phyloP scores from a whole-genome alignment of 2,113 vertebrate species.

The Spermophilus dauricus region DNA sequence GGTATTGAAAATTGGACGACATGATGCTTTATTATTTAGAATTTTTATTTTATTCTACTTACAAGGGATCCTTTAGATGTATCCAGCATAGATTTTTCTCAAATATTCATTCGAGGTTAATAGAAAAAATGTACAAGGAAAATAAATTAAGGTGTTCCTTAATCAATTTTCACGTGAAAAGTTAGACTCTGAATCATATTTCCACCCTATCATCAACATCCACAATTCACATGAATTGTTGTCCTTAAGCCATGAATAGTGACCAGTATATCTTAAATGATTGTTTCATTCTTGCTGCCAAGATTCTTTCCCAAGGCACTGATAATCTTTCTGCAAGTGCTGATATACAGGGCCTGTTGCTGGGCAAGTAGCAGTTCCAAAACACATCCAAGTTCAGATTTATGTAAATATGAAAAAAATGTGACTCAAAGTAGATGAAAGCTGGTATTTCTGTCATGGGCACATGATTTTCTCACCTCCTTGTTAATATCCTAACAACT shows the following conservation, averaged over 20 bases:
- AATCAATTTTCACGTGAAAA: not conserved
- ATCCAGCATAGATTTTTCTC: not conserved
- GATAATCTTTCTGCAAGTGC: not conserved
- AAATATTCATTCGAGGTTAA: not conserved
- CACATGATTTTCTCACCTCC: not conserved
- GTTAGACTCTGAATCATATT: not conserved
- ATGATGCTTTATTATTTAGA: not conserved
- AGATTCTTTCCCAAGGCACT: not conserved
- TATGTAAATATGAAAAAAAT: conserved; percentile 14
- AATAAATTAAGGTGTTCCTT: not conserved
- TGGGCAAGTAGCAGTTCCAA: not conserved
- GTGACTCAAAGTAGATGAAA: not conserved
- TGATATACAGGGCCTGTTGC: not conserved
- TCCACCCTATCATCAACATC: not conserved
- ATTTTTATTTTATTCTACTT: conserved; percentile 15
- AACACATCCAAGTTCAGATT: not conserved
- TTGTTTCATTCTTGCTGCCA: not conserved
- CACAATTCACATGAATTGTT: not conserved
- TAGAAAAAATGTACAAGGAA: not conserved
- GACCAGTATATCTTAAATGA: not conserved
- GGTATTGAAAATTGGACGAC: not conserved
- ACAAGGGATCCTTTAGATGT: not conserved
- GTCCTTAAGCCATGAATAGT: not conserved
- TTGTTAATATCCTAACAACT: not conserved
- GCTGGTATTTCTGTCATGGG: not conserved